A percentile compares a stretch with the other conserved stretches of the same genome.
Evolutionary conservation across 2,888 invertebrate genomes (phyloP).

Genomic region (Chydorus sphaericus): DNA sequence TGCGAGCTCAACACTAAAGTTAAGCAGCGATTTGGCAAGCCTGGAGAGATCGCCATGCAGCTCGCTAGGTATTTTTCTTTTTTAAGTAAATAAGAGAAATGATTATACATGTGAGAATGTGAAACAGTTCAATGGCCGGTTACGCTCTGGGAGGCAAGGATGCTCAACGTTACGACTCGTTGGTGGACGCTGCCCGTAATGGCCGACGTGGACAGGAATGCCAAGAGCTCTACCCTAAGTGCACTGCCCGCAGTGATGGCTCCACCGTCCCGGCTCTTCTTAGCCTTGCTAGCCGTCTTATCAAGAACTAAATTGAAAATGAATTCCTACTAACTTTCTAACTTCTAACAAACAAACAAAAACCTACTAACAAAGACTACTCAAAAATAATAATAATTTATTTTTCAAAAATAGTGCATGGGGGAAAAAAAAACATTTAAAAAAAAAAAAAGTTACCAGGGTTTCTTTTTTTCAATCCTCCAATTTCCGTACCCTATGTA

Average conservation of each 20-base stretch:
- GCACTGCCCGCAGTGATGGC: slow-evolving; percentile 10
- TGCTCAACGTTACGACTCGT: slow-evolving; percentile 14
- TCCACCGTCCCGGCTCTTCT: slow-evolving; percentile 13
- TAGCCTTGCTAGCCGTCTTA: slow-evolving; percentile 12
- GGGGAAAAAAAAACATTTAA: too few species aligned
- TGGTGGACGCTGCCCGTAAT: slow-evolving; percentile 58
- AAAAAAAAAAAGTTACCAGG: too few species aligned
- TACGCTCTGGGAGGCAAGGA: slow-evolving; percentile 15
- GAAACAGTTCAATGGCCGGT: slow-evolving; percentile 14
- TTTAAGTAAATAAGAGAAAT: too few species aligned
- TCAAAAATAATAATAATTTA: too few species aligned
- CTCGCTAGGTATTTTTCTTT: slow-evolving; percentile 14
- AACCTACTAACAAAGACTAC: too few species aligned
- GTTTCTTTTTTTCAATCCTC: background rate
- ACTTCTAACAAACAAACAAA: background rate
- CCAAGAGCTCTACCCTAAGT: slow-evolving; percentile 49
- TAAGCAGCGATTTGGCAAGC: slow-evolving; percentile 12
- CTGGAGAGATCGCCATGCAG: slow-evolving; percentile 16
- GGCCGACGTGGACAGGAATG: slow-evolving; percentile 78
- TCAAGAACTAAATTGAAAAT: slow-evolving; percentile 6
- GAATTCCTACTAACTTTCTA: background rate
- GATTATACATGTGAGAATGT: too few species aligned
- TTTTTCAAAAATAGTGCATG: too few species aligned
- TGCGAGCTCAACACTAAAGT: slow-evolving; percentile 14
- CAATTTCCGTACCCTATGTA: slow-evolving; percentile 1